Evolutionary conservation across 2,113 vertebrate species (phyloP).

Genomic region (Epinephelus fuscoguttatus): DNA sequence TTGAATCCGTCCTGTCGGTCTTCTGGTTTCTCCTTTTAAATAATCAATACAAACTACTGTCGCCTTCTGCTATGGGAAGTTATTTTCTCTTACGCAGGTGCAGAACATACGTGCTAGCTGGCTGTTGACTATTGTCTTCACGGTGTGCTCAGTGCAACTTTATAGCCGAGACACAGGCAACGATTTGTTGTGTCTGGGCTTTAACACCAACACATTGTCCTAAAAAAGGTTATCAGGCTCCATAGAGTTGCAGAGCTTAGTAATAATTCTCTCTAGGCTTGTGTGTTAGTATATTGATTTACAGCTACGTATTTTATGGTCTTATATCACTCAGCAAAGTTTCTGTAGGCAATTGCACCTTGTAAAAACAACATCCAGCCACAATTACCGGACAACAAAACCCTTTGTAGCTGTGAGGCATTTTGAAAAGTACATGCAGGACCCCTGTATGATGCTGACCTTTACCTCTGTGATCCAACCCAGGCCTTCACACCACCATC

Average conservation of each 20-base stretch:
- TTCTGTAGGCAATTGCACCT: background rate
- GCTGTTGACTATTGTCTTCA: too few species aligned
- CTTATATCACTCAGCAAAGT: background rate
- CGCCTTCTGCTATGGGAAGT: too few species aligned
- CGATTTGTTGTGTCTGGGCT: too few species aligned
- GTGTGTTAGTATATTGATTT: background rate
- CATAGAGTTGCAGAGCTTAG: background rate
- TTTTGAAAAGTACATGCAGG: constrained; percentile 33
- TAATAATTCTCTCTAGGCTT: background rate
- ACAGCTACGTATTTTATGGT: constrained; percentile 14
- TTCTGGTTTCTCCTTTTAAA: too few species aligned
- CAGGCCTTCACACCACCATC: constrained; percentile 40
- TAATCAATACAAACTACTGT: too few species aligned
- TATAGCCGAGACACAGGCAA: too few species aligned
- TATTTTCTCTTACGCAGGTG: too few species aligned
- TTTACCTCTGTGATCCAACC: constrained; percentile 55
- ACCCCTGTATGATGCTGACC: constrained; percentile 55
- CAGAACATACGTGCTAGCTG: too few species aligned
- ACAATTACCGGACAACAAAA: background rate
- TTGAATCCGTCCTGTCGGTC: too few species aligned
- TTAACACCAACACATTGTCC: background rate
- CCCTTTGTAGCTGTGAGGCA: constrained; percentile 4
- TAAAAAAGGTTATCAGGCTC: background rate
- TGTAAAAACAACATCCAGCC: constrained; percentile 1
- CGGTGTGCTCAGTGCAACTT: too few species aligned